Conservation (phyloP, 1,140 invertebrate species). For the Mercenaria mercenaria region DNA sequence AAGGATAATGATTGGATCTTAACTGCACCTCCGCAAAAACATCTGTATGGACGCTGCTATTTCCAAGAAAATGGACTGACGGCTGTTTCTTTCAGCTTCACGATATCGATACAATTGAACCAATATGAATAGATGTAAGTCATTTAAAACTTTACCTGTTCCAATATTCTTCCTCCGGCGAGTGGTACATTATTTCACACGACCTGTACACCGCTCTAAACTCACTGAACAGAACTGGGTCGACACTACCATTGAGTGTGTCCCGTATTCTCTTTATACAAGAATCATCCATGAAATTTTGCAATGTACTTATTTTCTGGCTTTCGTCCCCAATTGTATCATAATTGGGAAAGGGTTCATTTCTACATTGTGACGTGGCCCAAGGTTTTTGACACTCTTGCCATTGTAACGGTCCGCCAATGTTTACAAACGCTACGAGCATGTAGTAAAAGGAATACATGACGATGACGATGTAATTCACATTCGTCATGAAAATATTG, state of each 20-base stretch:
- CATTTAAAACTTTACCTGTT: background rate
- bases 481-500: conserved; percentile 81
- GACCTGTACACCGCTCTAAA: background rate
- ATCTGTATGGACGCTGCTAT: no score
- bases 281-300: background rate
- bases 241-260: background rate
- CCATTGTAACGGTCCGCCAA: conserved; percentile 80
- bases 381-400: conserved; percentile 72
- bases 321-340: background rate
- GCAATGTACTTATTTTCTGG: background rate
- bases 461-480: conserved; percentile 86
- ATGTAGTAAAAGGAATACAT: conserved; percentile 85
- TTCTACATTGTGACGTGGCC: conserved; percentile 70
- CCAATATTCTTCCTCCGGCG: conserved; percentile 46
- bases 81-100: no score
- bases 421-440: conserved; percentile 79
- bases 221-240: background rate
- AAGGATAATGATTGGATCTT: no score
- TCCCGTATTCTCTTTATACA: background rate
- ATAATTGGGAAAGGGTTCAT: conserved; percentile 54
- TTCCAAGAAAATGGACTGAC: no score
- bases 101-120: no score
- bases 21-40: no score
- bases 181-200: background rate
- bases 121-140: no score